Conservation (phyloP, 1,140 invertebrate species). For the Eupristina koningsbergeri region DNA sequence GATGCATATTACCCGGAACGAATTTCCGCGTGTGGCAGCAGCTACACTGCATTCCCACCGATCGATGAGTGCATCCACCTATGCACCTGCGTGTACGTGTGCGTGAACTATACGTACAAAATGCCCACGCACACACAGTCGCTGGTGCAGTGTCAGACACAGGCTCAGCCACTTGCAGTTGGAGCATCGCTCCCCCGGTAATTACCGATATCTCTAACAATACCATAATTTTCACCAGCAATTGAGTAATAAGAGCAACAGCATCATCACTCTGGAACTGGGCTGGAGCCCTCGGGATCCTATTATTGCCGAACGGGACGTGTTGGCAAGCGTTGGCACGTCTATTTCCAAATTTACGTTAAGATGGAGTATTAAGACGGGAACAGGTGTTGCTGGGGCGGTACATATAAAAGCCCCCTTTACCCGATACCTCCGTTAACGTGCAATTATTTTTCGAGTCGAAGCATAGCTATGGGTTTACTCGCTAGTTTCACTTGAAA, state of each 20-base stretch:
- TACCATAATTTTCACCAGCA: background rate
- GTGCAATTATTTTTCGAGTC: background rate
- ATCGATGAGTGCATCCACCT: background rate
- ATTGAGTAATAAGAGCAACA: background rate
- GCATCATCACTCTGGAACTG: background rate
- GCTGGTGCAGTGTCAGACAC: background rate
- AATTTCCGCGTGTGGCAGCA: conserved; percentile 33
- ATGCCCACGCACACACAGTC: too few relatives aligned
- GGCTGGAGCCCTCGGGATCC: too few relatives aligned
- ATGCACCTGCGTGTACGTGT: too few relatives aligned
- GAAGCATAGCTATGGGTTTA: too few relatives aligned
- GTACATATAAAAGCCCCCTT: too few relatives aligned
- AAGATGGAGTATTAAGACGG: background rate
- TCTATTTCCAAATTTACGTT: background rate
- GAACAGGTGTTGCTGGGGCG: too few relatives aligned
- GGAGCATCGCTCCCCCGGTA: background rate
- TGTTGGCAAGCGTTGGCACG: background rate
- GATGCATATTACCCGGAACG: conserved; percentile 13
- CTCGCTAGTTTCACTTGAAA: too few relatives aligned
- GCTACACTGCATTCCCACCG: background rate
- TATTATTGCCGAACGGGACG: too few relatives aligned
- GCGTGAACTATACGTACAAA: too few relatives aligned
- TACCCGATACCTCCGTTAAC: background rate
- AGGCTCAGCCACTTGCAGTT: background rate
- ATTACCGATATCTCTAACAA: background rate